Evolutionary conservation across 2,888 invertebrate species (phyloP).

Genomic region (Heliconius sara): DNA sequence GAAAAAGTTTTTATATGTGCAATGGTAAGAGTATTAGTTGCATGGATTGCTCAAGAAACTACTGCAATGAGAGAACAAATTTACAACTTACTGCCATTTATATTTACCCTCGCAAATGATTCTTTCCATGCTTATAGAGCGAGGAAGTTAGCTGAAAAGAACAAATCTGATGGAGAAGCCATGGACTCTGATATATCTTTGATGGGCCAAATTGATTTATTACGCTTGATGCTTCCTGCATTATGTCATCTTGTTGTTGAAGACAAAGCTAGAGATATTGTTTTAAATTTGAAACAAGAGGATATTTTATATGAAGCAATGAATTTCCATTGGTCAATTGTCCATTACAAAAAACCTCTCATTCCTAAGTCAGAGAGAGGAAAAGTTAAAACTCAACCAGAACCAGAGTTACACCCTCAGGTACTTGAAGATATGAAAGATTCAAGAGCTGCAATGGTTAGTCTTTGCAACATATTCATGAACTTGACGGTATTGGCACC

Average conservation of each 20-base stretch:
- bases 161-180: constrained; percentile 83
- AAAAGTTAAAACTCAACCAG: constrained; percentile 89
- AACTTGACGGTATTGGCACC: constrained; percentile 95
- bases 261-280: constrained; percentile 92
- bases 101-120: constrained; percentile 91
- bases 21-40: constrained; percentile 91
- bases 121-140: constrained; percentile 90
- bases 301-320: constrained; percentile 91
- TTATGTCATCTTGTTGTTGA: constrained; percentile 96
- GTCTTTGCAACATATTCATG: constrained; percentile 96
- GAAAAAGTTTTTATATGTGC: constrained; percentile 93
- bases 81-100: constrained; percentile 91
- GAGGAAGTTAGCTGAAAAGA: constrained; percentile 87
- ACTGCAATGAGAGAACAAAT: constrained; percentile 93
- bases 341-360: constrained; percentile 92
- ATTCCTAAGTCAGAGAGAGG: constrained; percentile 91
- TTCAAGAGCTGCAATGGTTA: constrained; percentile 92
- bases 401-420: constrained; percentile 89
- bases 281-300: constrained; percentile 91
- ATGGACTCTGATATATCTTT: constrained; percentile 76
- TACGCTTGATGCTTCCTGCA: constrained; percentile 93
- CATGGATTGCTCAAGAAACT: constrained; percentile 96
- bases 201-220: constrained; percentile 87
- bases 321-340: constrained; percentile 93
- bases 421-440: constrained; percentile 92